Percentiles rank a stretch among this genome's conserved stretches.
Conservation (phyloP, 2,888 invertebrate genomes). For the Trimorus sp. region DNA sequence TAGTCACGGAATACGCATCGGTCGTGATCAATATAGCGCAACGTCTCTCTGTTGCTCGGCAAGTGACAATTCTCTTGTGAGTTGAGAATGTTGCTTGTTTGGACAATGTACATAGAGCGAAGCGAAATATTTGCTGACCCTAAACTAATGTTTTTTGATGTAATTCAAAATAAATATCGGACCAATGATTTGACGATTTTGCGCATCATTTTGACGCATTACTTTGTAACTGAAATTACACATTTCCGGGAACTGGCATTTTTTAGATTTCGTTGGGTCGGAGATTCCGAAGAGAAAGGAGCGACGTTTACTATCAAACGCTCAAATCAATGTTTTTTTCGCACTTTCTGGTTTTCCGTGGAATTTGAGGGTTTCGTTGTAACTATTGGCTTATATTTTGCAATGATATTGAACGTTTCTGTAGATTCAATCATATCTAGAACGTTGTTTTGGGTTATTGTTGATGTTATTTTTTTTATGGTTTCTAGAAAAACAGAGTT, state of each 20-base stretch:
- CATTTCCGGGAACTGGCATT: neutral
- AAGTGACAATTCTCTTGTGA: conserved; percentile 61
- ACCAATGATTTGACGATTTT: conserved; percentile 18
- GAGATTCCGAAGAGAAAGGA: too few relatives aligned
- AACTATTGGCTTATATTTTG: too few relatives aligned
- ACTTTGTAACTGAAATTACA: neutral
- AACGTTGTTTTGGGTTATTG: too few relatives aligned
- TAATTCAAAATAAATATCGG: conserved; percentile 50
- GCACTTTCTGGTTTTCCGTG: too few relatives aligned
- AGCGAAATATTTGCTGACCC: conserved; percentile 60
- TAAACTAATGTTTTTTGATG: conserved; percentile 55
- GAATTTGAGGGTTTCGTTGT: too few relatives aligned
- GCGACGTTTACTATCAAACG: too few relatives aligned
- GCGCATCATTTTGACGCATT: conserved; percentile 1
- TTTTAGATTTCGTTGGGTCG: too few relatives aligned
- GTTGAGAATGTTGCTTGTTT: conserved; percentile 59
- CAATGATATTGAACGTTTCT: too few relatives aligned
- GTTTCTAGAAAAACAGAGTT: too few relatives aligned
- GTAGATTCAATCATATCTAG: too few relatives aligned
- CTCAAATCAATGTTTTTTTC: too few relatives aligned
- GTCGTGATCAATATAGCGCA: conserved; percentile 60
- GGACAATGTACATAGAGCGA: conserved; percentile 55
- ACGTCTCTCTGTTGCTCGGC: conserved; percentile 60
- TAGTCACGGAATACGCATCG: conserved; percentile 57
- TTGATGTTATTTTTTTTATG: too few relatives aligned